phyloP scores from a whole-genome alignment of 2,797 vertebrate genomes.

The Dallia pectoralis region DNA sequence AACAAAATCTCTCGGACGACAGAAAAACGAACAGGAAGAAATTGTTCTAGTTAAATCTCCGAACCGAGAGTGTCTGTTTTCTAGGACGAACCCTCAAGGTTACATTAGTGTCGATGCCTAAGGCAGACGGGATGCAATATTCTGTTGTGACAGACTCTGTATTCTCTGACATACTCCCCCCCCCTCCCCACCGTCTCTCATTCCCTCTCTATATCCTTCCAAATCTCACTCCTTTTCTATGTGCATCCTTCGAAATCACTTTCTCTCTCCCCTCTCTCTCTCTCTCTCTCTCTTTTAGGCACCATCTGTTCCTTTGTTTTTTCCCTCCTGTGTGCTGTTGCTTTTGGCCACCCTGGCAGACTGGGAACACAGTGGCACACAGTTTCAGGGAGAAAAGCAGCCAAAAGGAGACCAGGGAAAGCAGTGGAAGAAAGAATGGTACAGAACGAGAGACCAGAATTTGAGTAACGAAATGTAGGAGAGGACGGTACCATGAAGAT shows the following conservation, averaged over 20 bases:
- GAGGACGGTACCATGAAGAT: background rate
- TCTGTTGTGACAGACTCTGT: conserved; percentile 36
- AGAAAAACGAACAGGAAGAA: background rate
- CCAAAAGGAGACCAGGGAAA: conserved; percentile 22
- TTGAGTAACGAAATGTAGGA: background rate
- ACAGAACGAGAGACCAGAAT: conserved; percentile 12
- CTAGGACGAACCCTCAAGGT: conserved; percentile 31
- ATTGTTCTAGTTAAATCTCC: background rate
- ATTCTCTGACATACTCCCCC: background rate
- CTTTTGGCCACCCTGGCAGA: conserved; percentile 20
- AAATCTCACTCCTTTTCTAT: conserved; percentile 36
- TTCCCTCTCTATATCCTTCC: conserved; percentile 45
- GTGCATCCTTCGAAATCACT: conserved; percentile 40
- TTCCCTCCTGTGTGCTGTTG: conserved; percentile 40
- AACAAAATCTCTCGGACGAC: background rate
- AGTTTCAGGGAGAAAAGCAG: conserved; percentile 27
- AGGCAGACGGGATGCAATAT: conserved; percentile 47
- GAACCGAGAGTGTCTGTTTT: too few species aligned
- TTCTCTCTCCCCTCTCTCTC: conserved; percentile 54
- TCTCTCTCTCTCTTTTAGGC: conserved; percentile 25
- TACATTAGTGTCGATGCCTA: conserved; percentile 42
- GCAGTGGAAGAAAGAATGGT: conserved; percentile 1
- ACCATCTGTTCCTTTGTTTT: conserved; percentile 65
- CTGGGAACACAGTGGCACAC: conserved; percentile 37
- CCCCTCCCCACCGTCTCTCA: conserved; percentile 45